These are phyloP conservation scores for Dendronephthya gigantea DNA, from an alignment of 64 coral and sea anemone genomes.

Conservation along the genomic window DNA sequence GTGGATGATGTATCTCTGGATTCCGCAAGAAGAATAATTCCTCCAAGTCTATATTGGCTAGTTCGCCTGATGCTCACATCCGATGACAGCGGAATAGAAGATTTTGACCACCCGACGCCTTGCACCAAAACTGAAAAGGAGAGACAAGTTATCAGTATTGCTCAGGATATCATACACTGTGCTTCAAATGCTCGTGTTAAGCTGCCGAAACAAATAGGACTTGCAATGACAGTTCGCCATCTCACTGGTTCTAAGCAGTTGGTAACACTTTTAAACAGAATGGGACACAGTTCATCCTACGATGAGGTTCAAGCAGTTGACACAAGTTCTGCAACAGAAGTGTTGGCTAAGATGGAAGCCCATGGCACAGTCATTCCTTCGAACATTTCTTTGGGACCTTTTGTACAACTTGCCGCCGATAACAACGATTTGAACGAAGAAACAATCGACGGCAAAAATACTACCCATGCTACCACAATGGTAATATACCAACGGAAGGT, in stretches of 20 bases:
- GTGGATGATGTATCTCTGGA: constrained; percentile 16
- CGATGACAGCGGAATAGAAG: not conserved
- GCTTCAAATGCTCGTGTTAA: constrained; percentile 31
- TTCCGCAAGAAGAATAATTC: constrained; percentile 17
- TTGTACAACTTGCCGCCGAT: constrained; percentile 37
- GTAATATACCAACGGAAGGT: constrained; percentile 32
- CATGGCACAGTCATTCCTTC: constrained; percentile 33
- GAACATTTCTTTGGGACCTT: constrained; percentile 33
- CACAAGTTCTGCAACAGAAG: constrained; percentile 38
- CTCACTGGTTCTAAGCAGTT: constrained; percentile 38
- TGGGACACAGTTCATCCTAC: constrained; percentile 50
- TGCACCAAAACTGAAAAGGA: constrained; percentile 22
- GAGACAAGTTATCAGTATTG: constrained; percentile 28
- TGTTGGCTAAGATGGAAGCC: constrained; percentile 18
- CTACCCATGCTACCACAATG: constrained; percentile 48
- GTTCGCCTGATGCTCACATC: not conserved
- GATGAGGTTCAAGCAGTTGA: constrained; percentile 32
- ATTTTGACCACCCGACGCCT: not conserved
- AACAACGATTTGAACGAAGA: constrained; percentile 55
- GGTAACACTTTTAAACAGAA: constrained; percentile 28
- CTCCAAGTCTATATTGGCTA: constrained; percentile 26
- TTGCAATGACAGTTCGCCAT: constrained; percentile 40
- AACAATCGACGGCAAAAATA: constrained; percentile 47
- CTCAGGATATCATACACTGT: constrained; percentile 40
- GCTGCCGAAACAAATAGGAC: constrained; percentile 46